Evolutionary conservation across 92 coral and sea anemone genomes (phyloP).

Genomic region (Phenganax subtilis): DNA sequence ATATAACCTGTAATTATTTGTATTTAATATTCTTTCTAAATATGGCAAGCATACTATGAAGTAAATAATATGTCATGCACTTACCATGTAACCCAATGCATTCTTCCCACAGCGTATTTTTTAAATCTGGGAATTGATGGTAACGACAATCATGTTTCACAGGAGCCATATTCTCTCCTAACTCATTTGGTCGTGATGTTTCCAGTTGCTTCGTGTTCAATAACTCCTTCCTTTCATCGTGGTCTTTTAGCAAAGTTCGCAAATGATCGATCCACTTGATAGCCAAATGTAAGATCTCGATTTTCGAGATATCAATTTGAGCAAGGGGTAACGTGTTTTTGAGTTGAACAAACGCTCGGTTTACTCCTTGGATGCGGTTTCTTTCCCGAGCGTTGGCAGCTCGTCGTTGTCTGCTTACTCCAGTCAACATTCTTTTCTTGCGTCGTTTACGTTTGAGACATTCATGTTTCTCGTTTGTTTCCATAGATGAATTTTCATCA

Average conservation of each 20-base stretch:
- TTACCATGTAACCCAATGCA: slow-evolving; percentile 36
- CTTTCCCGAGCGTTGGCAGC: slow-evolving; percentile 98
- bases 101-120: slow-evolving; percentile 37
- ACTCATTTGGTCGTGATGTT: slow-evolving; percentile 31
- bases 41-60: background rate
- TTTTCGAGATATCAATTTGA: slow-evolving; percentile 91
- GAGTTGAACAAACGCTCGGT: slow-evolving; percentile 89
- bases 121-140: slow-evolving; percentile 33
- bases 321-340: slow-evolving; percentile 93
- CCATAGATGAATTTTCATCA: slow-evolving; percentile 12
- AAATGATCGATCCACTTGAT: slow-evolving; percentile 96
- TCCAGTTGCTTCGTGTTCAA: slow-evolving; percentile 34
- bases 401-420: slow-evolving; percentile 92
- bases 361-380: slow-evolving; percentile 89
- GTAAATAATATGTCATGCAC: background rate
- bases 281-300: slow-evolving; percentile 90
- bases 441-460: slow-evolving; percentile 57
- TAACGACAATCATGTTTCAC: slow-evolving; percentile 35
- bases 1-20: too few relatives aligned
- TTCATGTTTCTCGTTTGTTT: slow-evolving; percentile 22
- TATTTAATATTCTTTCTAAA: too few relatives aligned
- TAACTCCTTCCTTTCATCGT: slow-evolving; percentile 47
- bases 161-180: slow-evolving; percentile 20
- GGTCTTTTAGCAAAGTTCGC: slow-evolving; percentile 72
- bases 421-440: slow-evolving; percentile 91